Evolutionary conservation across 2,797 vertebrate species (phyloP).

Genomic region (Thripadectes ignobilis): DNA sequence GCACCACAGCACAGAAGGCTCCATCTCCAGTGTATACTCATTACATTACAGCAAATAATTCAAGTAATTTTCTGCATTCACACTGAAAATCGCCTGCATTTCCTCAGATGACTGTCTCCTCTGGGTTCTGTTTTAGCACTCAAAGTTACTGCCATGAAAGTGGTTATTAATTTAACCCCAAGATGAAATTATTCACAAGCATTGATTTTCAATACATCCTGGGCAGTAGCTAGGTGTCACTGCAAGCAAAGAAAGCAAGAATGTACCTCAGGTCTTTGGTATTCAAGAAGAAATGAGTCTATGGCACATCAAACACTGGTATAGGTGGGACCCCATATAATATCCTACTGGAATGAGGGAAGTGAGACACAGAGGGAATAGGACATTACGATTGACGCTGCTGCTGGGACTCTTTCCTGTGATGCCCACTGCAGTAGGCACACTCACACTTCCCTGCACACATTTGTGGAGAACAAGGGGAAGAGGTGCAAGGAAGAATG

Average conservation of each 20-base stretch:
- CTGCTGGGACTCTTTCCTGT: background rate
- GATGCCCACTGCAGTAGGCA: background rate
- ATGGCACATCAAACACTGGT: accelerated
- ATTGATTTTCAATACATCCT: background rate
- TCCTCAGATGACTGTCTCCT: background rate
- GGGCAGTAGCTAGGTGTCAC: background rate
- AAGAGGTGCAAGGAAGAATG: background rate
- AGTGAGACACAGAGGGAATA: background rate
- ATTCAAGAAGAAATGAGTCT: background rate
- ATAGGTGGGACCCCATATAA: background rate
- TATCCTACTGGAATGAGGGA: background rate
- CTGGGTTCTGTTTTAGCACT: background rate
- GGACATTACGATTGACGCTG: accelerated
- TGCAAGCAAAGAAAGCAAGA: background rate
- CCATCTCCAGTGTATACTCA: accelerated
- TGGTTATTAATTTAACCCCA: background rate
- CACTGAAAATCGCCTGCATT: background rate
- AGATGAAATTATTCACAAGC: background rate
- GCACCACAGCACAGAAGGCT: background rate
- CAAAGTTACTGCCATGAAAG: background rate
- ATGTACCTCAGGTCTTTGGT: accelerated
- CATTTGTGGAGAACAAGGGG: accelerated
- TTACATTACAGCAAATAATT: background rate
- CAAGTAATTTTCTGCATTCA: background rate
- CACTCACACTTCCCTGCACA: accelerated